Percentiles rank a stretch among this genome's conserved stretches.
Conservation (phyloP, 2,797 vertebrate genomes). For the Monodelphis domestica region DNA sequence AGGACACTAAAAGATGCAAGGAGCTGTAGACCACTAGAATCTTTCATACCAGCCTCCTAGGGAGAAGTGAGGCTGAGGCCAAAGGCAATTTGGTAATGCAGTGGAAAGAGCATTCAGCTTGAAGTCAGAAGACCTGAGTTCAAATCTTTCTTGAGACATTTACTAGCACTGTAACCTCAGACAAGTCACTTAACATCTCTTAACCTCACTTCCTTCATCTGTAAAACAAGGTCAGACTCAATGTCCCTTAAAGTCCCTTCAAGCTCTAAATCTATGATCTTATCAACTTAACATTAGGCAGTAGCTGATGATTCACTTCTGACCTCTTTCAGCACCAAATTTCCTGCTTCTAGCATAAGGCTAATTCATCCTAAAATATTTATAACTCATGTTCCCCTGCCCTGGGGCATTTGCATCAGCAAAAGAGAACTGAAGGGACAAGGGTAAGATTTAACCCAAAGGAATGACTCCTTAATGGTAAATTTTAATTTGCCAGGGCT, state of each 20-base stretch:
- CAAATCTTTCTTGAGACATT: too few species aligned
- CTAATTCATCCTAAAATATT: neutral
- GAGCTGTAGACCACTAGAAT: neutral
- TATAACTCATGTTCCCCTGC: neutral
- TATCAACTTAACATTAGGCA: neutral
- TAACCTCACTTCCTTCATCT: neutral
- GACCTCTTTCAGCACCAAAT: neutral
- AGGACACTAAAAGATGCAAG: neutral
- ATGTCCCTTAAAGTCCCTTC: neutral
- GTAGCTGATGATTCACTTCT: neutral
- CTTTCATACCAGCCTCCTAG: neutral
- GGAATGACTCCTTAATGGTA: neutral
- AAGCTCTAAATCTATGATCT: neutral
- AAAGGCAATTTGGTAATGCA: neutral
- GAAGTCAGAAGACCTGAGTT: too few species aligned
- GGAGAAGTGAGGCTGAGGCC: neutral
- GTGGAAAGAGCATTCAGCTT: neutral
- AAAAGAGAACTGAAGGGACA: neutral
- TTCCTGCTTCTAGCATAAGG: neutral
- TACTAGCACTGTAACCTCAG: too few species aligned
- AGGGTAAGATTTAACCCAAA: neutral
- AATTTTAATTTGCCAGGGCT: neutral
- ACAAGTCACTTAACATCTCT: too few species aligned
- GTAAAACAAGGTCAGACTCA: neutral
- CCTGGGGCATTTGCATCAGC: neutral